A percentile compares a stretch with the other conserved stretches of the same genome.
Evolutionary conservation across 2,113 vertebrate species (phyloP).

Genomic region (Zingel zingel): DNA sequence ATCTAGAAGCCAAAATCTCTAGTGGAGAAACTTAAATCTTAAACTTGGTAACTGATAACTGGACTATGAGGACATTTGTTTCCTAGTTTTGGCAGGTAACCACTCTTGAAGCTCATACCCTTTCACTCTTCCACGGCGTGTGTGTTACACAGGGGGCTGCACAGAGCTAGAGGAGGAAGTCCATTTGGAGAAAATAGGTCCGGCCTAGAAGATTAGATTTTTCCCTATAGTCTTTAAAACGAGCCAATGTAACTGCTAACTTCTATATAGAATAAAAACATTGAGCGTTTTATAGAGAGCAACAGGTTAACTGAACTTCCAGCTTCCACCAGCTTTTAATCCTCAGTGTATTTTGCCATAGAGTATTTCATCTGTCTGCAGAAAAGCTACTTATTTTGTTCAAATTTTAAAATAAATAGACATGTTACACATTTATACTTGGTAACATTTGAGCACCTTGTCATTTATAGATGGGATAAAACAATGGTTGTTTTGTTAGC

Average conservation of each 20-base stretch:
- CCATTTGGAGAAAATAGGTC: background rate
- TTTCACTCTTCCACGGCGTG: constrained; percentile 25
- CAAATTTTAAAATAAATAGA: background rate
- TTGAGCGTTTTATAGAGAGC: background rate
- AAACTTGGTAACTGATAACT: constrained; percentile 25
- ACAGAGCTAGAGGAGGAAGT: background rate
- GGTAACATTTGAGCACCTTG: background rate
- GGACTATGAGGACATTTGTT: constrained; percentile 50
- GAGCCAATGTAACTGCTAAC: rapidly evolving
- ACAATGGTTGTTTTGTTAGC: background rate
- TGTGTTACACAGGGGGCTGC: constrained; percentile 36
- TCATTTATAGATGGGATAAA: background rate
- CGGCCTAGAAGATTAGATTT: background rate
- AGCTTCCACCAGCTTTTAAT: background rate
- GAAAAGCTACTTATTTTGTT: background rate
- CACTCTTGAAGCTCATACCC: constrained; percentile 53
- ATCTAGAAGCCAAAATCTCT: background rate
- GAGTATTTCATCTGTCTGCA: background rate
- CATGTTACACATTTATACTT: background rate
- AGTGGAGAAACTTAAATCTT: background rate
- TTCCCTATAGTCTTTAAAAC: background rate
- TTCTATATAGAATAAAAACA: background rate
- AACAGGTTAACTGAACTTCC: background rate
- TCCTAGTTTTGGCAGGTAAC: constrained; percentile 49
- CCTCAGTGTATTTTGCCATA: background rate